A percentile compares a stretch with the other conserved stretches of the same genome.
phyloP scores from a whole-genome alignment of 2,888 invertebrate species.

The Priocnemis perturbator region DNA sequence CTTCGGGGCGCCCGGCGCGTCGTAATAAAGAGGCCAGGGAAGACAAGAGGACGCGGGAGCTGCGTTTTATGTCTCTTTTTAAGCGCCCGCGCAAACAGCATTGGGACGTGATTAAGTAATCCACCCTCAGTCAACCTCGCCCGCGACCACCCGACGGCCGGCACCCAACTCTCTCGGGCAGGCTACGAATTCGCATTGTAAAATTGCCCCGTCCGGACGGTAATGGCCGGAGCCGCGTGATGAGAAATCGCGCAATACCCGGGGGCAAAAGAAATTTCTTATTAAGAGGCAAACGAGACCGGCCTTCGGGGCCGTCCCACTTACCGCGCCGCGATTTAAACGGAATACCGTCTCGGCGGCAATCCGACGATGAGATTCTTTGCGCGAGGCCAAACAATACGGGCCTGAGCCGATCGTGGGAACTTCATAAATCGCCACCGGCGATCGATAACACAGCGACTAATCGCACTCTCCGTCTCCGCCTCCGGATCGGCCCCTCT shows the following conservation, averaged over 20 bases:
- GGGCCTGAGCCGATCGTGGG: too few relatives aligned
- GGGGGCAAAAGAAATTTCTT: conserved; percentile 55
- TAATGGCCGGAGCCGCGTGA: too few relatives aligned
- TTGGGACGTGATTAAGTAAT: conserved; percentile 48
- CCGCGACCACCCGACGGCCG: too few relatives aligned
- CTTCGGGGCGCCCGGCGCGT: neutral
- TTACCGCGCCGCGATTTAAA: too few relatives aligned
- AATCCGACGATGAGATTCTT: too few relatives aligned
- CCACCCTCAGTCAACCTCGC: conserved; percentile 18
- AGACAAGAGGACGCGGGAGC: conserved; percentile 16
- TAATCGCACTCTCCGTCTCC: too few relatives aligned
- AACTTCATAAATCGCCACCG: too few relatives aligned
- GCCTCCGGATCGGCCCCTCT: too few relatives aligned
- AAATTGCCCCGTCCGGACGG: conserved; percentile 46
- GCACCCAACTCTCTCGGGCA: neutral
- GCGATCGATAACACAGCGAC: too few relatives aligned
- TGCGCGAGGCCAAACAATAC: too few relatives aligned
- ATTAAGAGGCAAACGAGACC: neutral
- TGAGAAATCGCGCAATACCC: conserved; percentile 33
- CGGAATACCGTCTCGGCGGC: too few relatives aligned
- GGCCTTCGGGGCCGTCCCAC: too few relatives aligned
- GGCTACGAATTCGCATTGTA: conserved; percentile 19
- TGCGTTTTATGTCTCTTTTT: conserved; percentile 20
- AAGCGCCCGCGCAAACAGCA: conserved; percentile 37
- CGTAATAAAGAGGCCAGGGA: conserved; percentile 29